Conservation (phyloP, 2,888 invertebrate species). For the Therioaphis trifolii region DNA sequence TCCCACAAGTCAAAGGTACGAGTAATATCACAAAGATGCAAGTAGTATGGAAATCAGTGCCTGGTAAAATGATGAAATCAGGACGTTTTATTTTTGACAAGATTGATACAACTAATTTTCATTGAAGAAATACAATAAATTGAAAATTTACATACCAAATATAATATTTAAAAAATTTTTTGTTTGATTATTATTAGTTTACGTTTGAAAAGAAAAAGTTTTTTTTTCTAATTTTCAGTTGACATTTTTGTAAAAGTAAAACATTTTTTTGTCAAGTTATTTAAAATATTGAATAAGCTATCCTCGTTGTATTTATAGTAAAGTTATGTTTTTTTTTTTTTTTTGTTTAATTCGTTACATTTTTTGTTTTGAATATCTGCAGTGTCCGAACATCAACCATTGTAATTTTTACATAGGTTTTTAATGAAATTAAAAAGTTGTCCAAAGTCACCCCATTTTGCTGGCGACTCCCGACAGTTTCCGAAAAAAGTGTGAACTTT, state of each 20-base stretch:
- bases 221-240: no score
- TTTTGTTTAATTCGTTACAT: not conserved
- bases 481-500: not conserved
- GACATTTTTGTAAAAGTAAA: no score
- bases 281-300: no score
- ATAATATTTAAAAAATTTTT: not conserved
- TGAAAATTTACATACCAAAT: not conserved
- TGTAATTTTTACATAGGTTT: not conserved
- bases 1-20: constrained; percentile 5
- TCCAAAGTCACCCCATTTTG: constrained; percentile 22
- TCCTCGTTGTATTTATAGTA: no score
- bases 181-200: not conserved
- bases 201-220: no score
- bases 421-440: not conserved
- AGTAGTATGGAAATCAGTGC: not conserved
- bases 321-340: not conserved
- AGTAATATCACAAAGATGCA: not conserved
- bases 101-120: not conserved
- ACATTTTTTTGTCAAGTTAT: no score
- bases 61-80: not conserved
- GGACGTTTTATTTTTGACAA: constrained; percentile 16
- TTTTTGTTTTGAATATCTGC: no score
- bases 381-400: not conserved
- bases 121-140: not conserved
- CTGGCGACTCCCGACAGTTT: not conserved